Evolutionary conservation across 2,888 invertebrate species (phyloP).

Genomic region (Campopleginae sp.): DNA sequence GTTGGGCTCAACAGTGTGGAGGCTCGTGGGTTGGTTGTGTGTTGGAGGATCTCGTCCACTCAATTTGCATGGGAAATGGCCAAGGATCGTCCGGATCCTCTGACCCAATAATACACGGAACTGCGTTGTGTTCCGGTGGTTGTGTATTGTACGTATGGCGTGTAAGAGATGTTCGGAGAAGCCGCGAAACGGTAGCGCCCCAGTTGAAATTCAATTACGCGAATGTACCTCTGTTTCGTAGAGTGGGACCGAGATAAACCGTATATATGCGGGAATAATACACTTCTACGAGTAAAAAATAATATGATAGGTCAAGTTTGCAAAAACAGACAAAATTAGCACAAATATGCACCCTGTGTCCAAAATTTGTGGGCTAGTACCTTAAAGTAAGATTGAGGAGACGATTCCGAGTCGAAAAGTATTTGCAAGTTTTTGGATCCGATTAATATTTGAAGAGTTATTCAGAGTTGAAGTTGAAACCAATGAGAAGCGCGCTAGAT

Average conservation of each 20-base stretch:
- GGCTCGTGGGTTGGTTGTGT: conserved; percentile 48
- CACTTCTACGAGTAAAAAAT: background rate
- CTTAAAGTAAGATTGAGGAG: background rate
- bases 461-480: background rate
- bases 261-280: background rate
- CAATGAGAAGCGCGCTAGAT: background rate
- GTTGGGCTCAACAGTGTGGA: conserved; percentile 56
- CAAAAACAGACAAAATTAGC: background rate
- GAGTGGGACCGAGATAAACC: conserved; percentile 43
- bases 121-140: conserved; percentile 48
- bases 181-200: conserved; percentile 48
- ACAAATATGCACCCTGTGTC: background rate
- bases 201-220: conserved; percentile 77
- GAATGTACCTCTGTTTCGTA: conserved; percentile 62
- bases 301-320: background rate
- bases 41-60: conserved; percentile 67
- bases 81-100: conserved; percentile 71
- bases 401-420: background rate
- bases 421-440: background rate
- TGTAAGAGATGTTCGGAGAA: conserved; percentile 42
- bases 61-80: conserved; percentile 77
- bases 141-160: conserved; percentile 21
- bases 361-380: background rate
- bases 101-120: conserved; percentile 74
- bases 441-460: background rate